These are phyloP conservation scores for Molothrus ater DNA, from an alignment of 2,797 vertebrate species.

Conservation along the genomic window DNA sequence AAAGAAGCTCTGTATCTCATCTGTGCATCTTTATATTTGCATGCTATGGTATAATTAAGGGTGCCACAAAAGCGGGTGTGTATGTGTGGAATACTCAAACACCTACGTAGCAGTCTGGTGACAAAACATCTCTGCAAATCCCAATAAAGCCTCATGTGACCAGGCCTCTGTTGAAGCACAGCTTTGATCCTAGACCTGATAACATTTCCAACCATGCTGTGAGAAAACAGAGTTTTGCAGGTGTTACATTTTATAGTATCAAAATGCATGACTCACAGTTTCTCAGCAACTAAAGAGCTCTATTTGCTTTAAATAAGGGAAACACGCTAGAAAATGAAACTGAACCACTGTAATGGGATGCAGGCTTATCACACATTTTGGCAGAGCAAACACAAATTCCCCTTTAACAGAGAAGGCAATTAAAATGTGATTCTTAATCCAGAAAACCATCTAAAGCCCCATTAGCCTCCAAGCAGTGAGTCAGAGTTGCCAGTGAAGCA, in stretches of 20 bases:
- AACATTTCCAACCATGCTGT: not conserved
- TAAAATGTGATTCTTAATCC: slow-evolving; percentile 29
- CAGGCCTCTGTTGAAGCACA: not conserved
- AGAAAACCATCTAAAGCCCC: not conserved
- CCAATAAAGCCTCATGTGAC: slow-evolving; percentile 8
- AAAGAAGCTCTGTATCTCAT: not conserved
- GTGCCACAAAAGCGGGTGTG: not conserved
- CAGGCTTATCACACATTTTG: not conserved
- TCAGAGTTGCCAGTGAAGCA: not conserved
- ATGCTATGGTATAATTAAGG: not conserved
- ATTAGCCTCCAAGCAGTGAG: not conserved
- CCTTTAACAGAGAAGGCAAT: slow-evolving; percentile 12
- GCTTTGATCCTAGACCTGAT: not conserved
- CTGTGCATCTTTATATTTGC: not conserved
- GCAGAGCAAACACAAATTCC: not conserved
- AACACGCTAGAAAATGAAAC: not conserved
- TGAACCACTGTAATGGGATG: not conserved
- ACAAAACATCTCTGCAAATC: slow-evolving; percentile 21
- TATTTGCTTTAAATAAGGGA: not conserved
- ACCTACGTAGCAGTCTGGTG: not conserved
- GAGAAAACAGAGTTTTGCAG: slow-evolving; percentile 11
- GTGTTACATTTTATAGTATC: slow-evolving; percentile 17
- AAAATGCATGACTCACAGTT: not conserved
- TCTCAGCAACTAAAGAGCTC: not conserved
- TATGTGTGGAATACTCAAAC: not conserved